Evolutionary conservation across 2,888 invertebrate genomes (phyloP).

Genomic region (Oligia fasciuncula): DNA sequence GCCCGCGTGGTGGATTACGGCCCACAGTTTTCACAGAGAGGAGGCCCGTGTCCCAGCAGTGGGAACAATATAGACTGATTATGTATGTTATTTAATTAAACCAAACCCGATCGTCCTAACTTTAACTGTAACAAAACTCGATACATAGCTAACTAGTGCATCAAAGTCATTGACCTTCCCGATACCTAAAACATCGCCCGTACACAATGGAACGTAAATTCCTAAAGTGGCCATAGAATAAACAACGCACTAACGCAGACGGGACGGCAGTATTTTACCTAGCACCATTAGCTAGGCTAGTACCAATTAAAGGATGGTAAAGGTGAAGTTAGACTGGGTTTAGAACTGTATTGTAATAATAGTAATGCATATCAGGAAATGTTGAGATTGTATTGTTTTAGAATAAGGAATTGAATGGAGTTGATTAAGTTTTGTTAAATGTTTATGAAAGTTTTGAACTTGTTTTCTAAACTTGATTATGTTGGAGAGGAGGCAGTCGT

Average conservation of each 20-base stretch:
- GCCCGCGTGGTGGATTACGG: no score
- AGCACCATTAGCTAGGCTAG: slow-evolving; percentile 57
- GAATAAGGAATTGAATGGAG: background rate
- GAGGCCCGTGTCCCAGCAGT: background rate
- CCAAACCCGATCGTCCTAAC: background rate
- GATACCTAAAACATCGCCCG: slow-evolving; percentile 69
- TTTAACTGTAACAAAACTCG: slow-evolving; percentile 16
- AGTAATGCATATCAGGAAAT: slow-evolving; percentile 35
- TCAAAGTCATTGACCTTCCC: slow-evolving; percentile 69
- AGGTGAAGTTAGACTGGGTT: slow-evolving; percentile 28
- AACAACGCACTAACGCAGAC: slow-evolving; percentile 65
- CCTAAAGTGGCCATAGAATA: slow-evolving; percentile 77
- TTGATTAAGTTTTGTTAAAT: background rate
- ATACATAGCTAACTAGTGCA: slow-evolving; percentile 59
- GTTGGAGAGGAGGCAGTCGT: background rate
- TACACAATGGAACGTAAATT: slow-evolving; percentile 79
- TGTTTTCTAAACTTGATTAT: background rate
- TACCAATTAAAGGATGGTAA: slow-evolving; percentile 54
- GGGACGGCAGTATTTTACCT: slow-evolving; percentile 72
- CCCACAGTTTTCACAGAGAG: no score
- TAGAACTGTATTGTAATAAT: slow-evolving; percentile 19
- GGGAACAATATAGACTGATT: background rate
- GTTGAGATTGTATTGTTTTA: slow-evolving; percentile 25
- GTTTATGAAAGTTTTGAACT: background rate
- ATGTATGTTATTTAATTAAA: background rate